phyloP scores from a whole-genome alignment of 2,888 invertebrate genomes.

The Diloba caeruleocephala region DNA sequence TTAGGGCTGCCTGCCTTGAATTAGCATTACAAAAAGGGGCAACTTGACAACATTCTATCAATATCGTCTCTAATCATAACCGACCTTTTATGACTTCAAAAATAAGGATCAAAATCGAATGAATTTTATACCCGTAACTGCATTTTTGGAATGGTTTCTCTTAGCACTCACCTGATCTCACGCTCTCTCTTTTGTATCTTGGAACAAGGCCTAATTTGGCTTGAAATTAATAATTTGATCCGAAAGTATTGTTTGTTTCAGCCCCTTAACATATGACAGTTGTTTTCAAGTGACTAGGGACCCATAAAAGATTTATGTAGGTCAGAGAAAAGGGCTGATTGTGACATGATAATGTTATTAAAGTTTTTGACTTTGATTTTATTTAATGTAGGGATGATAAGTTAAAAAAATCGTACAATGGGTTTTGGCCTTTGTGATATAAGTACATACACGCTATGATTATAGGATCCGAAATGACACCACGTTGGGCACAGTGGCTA shows the following conservation, averaged over 20 bases:
- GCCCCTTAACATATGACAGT: conserved; percentile 31
- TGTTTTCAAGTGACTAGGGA: conserved; percentile 37
- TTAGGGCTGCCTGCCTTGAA: conserved; percentile 62
- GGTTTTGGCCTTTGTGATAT: conserved; percentile 6
- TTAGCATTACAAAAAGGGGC: conserved; percentile 75
- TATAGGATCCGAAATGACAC: too few species aligned
- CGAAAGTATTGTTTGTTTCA: not conserved
- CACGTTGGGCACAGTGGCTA: too few species aligned
- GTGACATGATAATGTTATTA: conserved; percentile 57
- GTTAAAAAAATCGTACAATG: too few species aligned
- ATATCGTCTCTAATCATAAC: too few species aligned
- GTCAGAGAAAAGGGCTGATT: conserved; percentile 55
- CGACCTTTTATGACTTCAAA: fast-evolving
- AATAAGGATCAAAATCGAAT: conserved; percentile 14
- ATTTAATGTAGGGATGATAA: conserved; percentile 25
- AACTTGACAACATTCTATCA: conserved; percentile 38
- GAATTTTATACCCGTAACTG: not conserved
- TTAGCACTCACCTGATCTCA: not conserved
- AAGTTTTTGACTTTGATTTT: conserved; percentile 31
- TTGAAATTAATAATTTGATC: not conserved
- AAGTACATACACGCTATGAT: not conserved
- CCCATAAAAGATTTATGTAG: conserved; percentile 67
- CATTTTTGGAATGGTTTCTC: not conserved
- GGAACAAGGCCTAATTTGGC: conserved; percentile 1
- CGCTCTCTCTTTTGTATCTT: fast-evolving